A percentile compares a stretch with the other conserved stretches of the same genome.
Conservation (phyloP, 2,888 invertebrate genomes). For the Drosophila subquinaria region DNA sequence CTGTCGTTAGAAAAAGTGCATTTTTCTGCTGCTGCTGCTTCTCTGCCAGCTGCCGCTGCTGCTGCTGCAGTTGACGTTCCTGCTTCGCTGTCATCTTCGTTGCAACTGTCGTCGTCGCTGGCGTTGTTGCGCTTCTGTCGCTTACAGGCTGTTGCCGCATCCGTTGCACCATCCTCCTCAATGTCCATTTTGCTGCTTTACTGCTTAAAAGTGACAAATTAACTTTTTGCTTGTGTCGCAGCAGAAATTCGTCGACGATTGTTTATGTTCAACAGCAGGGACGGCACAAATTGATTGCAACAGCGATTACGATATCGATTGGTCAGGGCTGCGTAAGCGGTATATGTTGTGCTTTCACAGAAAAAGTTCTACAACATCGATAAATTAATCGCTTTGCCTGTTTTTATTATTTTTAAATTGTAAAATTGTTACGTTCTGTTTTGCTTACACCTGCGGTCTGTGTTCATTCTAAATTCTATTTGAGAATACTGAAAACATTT, state of each 20-base stretch:
- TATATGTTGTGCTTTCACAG: background rate
- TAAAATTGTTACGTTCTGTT: background rate
- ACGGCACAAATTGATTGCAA: slow-evolving; percentile 13
- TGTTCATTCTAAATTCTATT: background rate
- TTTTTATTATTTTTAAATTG: slow-evolving; percentile 10
- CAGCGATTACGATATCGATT: slow-evolving; percentile 14
- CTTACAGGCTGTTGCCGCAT: slow-evolving; percentile 52
- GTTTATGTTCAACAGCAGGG: slow-evolving; percentile 62
- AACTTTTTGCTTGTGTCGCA: slow-evolving; percentile 47
- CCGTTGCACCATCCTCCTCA: slow-evolving; percentile 36
- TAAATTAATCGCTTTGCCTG: slow-evolving; percentile 3
- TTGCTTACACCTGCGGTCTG: background rate
- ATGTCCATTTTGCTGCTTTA: slow-evolving; percentile 50
- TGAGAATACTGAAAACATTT: background rate
- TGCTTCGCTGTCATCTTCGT: slow-evolving; percentile 12
- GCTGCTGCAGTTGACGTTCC: background rate
- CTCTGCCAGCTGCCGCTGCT: background rate
- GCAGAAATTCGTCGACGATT: slow-evolving; percentile 48
- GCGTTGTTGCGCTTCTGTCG: slow-evolving; percentile 51
- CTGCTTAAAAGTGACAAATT: background rate
- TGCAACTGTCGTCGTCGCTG: slow-evolving; percentile 25
- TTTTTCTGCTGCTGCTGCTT: background rate
- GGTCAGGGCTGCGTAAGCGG: slow-evolving; percentile 18
- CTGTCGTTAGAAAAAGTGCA: background rate
- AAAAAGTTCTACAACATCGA: slow-evolving; percentile 22